Evolutionary conservation across 2,113 vertebrate species (phyloP).

Genomic region (Centropus unirufus): DNA sequence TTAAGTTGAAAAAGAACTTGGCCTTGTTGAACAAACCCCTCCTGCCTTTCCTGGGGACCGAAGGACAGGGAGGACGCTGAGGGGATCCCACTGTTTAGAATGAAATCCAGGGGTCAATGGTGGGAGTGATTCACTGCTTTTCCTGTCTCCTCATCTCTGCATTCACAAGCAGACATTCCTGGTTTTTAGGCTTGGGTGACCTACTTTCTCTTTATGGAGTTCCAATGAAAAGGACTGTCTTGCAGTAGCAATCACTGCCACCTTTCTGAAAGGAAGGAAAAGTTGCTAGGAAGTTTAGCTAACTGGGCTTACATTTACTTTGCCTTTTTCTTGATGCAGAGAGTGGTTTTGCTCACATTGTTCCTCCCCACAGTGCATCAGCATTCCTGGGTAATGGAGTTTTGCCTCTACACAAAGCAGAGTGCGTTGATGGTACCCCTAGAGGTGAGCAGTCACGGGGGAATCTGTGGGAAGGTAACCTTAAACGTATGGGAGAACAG

Average conservation of each 20-base stretch:
- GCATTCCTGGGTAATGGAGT: background rate
- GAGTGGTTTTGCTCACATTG: background rate
- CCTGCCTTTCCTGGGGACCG: background rate
- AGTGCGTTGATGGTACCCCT: background rate
- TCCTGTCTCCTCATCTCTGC: background rate
- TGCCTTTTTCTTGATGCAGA: background rate
- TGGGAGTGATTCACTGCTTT: background rate
- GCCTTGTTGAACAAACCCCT: background rate
- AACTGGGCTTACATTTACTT: background rate
- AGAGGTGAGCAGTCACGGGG: background rate
- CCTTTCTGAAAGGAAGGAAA: background rate
- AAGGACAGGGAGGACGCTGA: background rate
- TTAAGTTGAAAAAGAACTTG: slow-evolving; percentile 4
- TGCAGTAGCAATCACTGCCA: background rate
- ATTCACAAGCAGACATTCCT: background rate
- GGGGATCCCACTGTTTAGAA: background rate
- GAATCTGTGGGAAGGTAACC: background rate
- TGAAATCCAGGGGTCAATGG: background rate
- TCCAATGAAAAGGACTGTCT: background rate
- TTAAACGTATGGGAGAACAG: rapidly evolving
- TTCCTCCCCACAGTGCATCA: background rate
- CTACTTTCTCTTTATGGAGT: background rate
- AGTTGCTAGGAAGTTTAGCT: background rate
- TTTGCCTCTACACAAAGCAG: background rate
- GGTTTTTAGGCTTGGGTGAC: background rate